A percentile compares a stretch with the other conserved stretches of the same genome.
These are phyloP conservation scores for Harpalus rubripes DNA, from an alignment of 2,888 invertebrate genomes.

Conservation along the genomic window DNA sequence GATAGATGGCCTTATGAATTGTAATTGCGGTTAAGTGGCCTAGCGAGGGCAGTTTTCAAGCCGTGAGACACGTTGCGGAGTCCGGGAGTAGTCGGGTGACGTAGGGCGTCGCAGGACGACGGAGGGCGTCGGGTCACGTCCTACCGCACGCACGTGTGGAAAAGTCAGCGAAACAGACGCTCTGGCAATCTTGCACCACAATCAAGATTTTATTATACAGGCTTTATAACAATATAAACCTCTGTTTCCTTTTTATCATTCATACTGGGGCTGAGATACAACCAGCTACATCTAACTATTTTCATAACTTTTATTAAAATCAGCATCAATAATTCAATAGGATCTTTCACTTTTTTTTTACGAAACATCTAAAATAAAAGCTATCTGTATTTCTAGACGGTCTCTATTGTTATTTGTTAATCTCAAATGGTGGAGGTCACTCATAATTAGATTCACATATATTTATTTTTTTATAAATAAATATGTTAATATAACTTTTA, in stretches of 20 bases:
- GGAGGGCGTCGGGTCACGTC: conserved; percentile 43
- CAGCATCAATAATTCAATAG: too few species aligned
- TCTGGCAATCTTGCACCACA: conserved; percentile 13
- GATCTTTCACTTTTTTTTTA: too few species aligned
- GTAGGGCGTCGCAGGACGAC: conserved; percentile 20
- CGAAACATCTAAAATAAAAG: too few species aligned
- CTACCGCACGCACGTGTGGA: conserved; percentile 1
- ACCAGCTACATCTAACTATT: too few species aligned
- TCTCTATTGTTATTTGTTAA: too few species aligned
- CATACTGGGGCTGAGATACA: background rate
- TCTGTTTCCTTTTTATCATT: conserved; percentile 28
- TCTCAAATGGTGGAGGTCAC: too few species aligned
- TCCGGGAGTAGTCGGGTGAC: conserved; percentile 33
- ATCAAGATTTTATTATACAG: conserved; percentile 46
- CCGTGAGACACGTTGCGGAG: conserved; percentile 8
- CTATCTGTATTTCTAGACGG: too few species aligned
- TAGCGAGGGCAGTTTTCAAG: conserved; percentile 54
- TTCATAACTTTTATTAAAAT: too few species aligned
- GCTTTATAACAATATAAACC: conserved; percentile 52
- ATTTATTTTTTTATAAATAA: too few species aligned
- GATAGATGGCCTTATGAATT: conserved; percentile 67
- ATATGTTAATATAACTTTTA: too few species aligned
- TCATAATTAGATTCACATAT: too few species aligned
- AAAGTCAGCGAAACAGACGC: conserved; percentile 40
- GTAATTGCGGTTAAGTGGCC: conserved; percentile 66